Evolutionary conservation across 2,888 invertebrate genomes (phyloP).

Genomic region (Drosophila paracracens): DNA sequence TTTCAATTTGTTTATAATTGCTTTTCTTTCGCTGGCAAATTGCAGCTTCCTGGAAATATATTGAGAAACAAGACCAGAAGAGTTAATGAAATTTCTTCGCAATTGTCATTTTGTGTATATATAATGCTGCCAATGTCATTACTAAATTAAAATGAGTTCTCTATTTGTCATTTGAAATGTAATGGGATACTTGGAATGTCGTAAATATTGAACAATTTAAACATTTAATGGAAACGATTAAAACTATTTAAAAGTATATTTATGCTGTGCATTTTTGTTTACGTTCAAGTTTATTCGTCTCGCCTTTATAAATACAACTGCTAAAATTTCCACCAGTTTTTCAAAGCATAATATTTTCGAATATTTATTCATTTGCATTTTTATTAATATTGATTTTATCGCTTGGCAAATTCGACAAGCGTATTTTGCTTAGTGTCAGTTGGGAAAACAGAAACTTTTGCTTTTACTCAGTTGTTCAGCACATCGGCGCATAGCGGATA

Average conservation of each 20-base stretch:
- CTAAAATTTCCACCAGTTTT: not conserved
- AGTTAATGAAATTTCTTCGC: constrained; percentile 15
- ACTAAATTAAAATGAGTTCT: not conserved
- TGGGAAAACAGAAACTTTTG: not conserved
- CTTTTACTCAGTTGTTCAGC: not conserved
- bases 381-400: not conserved
- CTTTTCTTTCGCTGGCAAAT: constrained; percentile 44
- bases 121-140: not conserved
- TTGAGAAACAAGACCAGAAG: not conserved
- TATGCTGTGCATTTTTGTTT: not conserved
- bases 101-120: constrained; percentile 12
- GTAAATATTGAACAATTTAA: not conserved
- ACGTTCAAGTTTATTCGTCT: not conserved
- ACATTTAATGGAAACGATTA: not conserved
- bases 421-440: not conserved
- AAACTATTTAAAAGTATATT: not conserved
- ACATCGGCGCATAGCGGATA: constrained; percentile 5
- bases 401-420: not conserved
- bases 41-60: constrained; percentile 47
- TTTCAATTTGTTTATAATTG: constrained; percentile 69
- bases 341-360: too few species aligned
- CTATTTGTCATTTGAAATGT: not conserved
- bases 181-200: not conserved
- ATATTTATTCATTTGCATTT: not conserved
- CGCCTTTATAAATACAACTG: not conserved